Base-by-base conservation (phyloP, 2,888 invertebrate species). In the Macrosiphum euphorbiae region DNA sequence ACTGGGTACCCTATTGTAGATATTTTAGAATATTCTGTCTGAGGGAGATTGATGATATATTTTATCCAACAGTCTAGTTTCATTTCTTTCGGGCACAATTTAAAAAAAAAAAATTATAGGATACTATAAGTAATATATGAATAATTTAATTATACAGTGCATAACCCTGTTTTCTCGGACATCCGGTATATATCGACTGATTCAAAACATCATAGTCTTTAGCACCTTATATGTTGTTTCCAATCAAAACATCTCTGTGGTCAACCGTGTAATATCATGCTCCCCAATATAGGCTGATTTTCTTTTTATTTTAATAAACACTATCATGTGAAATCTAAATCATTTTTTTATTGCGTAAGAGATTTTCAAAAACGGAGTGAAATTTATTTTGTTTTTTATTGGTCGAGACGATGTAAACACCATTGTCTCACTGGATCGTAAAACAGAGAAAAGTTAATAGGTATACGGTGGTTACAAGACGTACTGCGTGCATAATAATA, bases 361-460 rank as follows among this genome's bases (percentile, higher is more conserved):
- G n/a, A 35, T 67, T 67, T 35, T 67, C 35, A 35, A 67, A 67
- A 67, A 35, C 16, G n/a, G 16, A 67, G 35, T n/a, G 7, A 35
- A 67, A n/a, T 67, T n/a, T 67, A 24, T 67, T 67, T 67, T 35
- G 1, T 28, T 61, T 28, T 61, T 61, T 67, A 67, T n/a, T 35
- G 16, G 16, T 16, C 1, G 35, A n/a, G n/a, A 67, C 16, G 67
- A 16, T 67, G 35, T 67, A 67, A 67, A 35, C 67, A 35, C 67
- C 35, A 67, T 67, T 67, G 67, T 67, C n/a, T 67, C 5, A 67
- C 67, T 67, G 16, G 67, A 67, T 67, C 16, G 20, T 67, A 67
- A 67, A 67, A 67, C 67, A n/a, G 67, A 67, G n/a, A 67, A 35
- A 67, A 67, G 67, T 67, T 67, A 67, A 67, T 67, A 67, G 67